phyloP scores from a whole-genome alignment of 2,113 vertebrate genomes.

The Mesembrinibis cayennensis region DNA sequence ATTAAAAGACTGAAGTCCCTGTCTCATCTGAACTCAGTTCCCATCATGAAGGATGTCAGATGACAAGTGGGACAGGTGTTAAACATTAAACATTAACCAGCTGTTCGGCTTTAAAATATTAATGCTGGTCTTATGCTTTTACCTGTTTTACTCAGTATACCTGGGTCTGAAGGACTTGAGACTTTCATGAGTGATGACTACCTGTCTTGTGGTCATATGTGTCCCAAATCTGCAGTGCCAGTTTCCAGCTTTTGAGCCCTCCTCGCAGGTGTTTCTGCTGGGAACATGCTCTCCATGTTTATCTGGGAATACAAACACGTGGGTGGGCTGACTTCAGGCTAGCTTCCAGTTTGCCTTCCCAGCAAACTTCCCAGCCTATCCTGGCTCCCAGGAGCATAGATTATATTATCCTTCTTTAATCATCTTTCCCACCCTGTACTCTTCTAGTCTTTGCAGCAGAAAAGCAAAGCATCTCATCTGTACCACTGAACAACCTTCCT shows the following conservation, averaged over 20 bases:
- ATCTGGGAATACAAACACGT: neutral
- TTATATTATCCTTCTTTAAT: neutral
- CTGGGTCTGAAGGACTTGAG: neutral
- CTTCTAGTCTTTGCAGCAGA: neutral
- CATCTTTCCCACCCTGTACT: neutral
- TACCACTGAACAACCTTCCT: neutral
- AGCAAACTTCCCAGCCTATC: no score
- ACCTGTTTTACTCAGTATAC: neutral
- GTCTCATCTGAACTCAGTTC: neutral
- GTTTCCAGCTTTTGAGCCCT: neutral
- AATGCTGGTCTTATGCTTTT: neutral
- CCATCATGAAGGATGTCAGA: neutral
- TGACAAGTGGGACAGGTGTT: conserved; percentile 18
- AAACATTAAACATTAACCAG: conserved; percentile 15
- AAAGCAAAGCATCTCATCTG: neutral
- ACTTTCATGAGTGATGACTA: neutral
- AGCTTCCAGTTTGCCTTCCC: neutral
- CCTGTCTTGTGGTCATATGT: rapidly evolving
- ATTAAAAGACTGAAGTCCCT: neutral
- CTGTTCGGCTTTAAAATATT: conserved; percentile 10
- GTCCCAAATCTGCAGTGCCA: neutral
- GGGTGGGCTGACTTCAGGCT: neutral
- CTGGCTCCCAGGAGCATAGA: neutral
- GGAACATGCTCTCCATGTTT: neutral
- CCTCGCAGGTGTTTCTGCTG: neutral